Conservation (phyloP, 2,888 invertebrate genomes). For the Tanytarsus gracilentus region DNA sequence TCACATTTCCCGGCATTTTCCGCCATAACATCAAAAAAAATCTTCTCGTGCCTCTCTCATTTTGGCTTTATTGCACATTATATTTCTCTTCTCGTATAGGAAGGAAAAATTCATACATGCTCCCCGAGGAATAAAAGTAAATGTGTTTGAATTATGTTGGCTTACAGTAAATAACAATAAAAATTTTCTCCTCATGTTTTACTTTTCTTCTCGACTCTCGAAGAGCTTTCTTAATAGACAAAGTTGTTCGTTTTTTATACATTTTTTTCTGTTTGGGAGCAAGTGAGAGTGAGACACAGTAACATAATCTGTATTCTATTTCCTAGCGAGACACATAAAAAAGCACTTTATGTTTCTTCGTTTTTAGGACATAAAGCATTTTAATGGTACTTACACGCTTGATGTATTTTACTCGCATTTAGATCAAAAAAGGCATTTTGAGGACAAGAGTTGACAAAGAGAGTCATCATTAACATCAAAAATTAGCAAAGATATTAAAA, state of each 20-base stretch:
- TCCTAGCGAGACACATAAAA: slow-evolving; percentile 10
- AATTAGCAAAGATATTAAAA: no score
- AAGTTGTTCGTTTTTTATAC: not conserved
- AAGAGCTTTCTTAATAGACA: not conserved
- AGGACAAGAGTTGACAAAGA: no score
- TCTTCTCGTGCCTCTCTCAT: no score
- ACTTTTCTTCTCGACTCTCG: not conserved
- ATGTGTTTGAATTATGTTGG: slow-evolving; percentile 12
- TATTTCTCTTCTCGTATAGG: not conserved
- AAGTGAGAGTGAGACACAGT: not conserved
- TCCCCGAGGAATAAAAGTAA: not conserved
- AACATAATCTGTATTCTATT: slow-evolving; percentile 13
- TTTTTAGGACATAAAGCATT: slow-evolving; percentile 2
- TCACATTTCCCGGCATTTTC: not conserved
- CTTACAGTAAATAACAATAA: slow-evolving; percentile 14
- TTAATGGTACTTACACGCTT: not conserved
- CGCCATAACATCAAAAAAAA: no score
- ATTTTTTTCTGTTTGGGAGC: not conserved
- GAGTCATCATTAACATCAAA: no score
- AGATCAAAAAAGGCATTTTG: no score
- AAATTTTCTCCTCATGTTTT: not conserved
- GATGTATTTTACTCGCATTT: no score
- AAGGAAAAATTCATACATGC: not conserved
- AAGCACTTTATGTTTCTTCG: slow-evolving; percentile 7
- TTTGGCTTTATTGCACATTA: slow-evolving; percentile 7